These are phyloP conservation scores for Nephrotoma appendiculata DNA, from an alignment of 2,888 invertebrate genomes.

Conservation along the genomic window DNA sequence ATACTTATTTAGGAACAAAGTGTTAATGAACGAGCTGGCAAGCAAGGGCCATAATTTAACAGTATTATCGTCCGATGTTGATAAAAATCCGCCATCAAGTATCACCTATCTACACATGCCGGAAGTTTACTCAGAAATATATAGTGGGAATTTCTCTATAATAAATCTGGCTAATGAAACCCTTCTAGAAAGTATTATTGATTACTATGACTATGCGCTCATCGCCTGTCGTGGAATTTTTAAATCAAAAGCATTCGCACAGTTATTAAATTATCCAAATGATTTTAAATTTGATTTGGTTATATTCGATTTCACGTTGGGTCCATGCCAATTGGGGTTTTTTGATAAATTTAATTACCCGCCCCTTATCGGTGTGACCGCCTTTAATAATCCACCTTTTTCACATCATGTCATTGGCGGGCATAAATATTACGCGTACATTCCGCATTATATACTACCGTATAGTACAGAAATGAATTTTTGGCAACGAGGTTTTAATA, in stretches of 20 bases:
- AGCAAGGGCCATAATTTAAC: constrained; percentile 14
- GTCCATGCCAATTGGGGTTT: constrained; percentile 22
- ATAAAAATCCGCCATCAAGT: constrained; percentile 8
- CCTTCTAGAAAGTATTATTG: background rate
- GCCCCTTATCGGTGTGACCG: constrained; percentile 20
- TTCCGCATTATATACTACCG: constrained; percentile 14
- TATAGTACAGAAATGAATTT: constrained; percentile 19
- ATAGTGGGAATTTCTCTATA: background rate
- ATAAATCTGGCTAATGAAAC: background rate
- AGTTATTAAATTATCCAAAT: constrained; percentile 10
- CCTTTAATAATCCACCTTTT: constrained; percentile 17
- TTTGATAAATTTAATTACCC: constrained; percentile 23
- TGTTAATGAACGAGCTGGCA: constrained; percentile 9
- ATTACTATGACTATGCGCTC: background rate
- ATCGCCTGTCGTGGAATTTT: background rate
- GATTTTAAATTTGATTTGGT: constrained; percentile 24
- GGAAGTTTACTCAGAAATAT: background rate
- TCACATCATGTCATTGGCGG: constrained; percentile 17
- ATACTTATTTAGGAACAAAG: constrained; percentile 6
- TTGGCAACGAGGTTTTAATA: constrained; percentile 17
- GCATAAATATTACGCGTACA: constrained; percentile 19
- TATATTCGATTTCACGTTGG: constrained; percentile 22
- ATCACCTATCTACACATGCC: constrained; percentile 11
- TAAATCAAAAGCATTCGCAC: background rate
- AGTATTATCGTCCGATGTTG: constrained; percentile 9